Conservation (phyloP, 37 sponge, comb jelly and placozoan species). For the Axinella damicornis region DNA sequence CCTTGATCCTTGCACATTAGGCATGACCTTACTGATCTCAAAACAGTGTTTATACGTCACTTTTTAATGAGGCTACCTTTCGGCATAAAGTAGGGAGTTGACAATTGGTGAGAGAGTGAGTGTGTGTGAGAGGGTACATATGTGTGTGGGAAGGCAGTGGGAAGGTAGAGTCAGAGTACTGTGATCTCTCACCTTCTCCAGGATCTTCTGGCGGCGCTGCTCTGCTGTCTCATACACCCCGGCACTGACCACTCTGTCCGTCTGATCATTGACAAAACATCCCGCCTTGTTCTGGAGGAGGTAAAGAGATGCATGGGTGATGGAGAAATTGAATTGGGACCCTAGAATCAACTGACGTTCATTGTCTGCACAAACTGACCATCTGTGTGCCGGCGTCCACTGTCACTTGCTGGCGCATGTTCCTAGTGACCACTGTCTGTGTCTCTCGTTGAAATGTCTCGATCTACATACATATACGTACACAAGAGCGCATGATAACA, state of each 20-base stretch:
- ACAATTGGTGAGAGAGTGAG: no score
- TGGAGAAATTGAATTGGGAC: no score
- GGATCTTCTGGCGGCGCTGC: slow-evolving; percentile 71
- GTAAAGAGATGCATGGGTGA: not conserved
- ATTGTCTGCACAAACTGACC: slow-evolving; percentile 50
- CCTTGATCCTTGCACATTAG: no score
- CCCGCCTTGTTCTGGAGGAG: slow-evolving; percentile 79
- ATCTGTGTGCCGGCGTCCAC: slow-evolving; percentile 94
- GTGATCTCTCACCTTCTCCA: slow-evolving; percentile 67
- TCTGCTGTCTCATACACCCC: slow-evolving; percentile 89
- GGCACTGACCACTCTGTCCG: slow-evolving; percentile 61
- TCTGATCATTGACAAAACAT: slow-evolving; percentile 51
- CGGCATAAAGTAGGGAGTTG: no score
- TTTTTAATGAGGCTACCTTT: no score
- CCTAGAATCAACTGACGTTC: not conserved
- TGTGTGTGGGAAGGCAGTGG: no score
- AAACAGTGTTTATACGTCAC: no score
- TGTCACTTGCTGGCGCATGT: slow-evolving; percentile 81
- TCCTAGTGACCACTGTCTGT: slow-evolving; percentile 81
- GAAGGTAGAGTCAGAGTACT: no score
- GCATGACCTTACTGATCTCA: no score
- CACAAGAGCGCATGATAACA: no score
- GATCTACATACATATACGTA: no score
- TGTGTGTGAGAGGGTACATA: no score
- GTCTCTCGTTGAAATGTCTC: slow-evolving; percentile 70